Conservation (phyloP, 2,797 vertebrate species). For the Enteromius thamalakanensis region DNA sequence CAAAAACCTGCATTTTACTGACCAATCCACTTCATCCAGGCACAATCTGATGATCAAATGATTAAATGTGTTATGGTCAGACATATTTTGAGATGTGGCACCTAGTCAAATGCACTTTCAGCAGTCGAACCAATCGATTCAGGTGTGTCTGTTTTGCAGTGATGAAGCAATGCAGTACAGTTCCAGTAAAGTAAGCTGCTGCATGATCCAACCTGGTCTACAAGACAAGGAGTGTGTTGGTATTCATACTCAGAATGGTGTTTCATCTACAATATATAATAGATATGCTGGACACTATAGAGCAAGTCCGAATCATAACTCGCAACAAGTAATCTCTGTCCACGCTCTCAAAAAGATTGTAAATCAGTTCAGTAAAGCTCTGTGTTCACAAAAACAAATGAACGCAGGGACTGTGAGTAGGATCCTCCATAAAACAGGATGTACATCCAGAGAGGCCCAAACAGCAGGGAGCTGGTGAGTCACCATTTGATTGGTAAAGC, state of each 20-base stretch:
- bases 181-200: conserved; percentile 3
- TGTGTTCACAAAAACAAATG: not conserved
- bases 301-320: not conserved
- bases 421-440: conserved; percentile 74
- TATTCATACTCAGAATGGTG: not conserved
- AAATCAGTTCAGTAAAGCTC: not conserved
- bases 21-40: not conserved
- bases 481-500: conserved; percentile 60
- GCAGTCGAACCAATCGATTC: not conserved
- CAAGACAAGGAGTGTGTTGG: not conserved
- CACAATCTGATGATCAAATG: not conserved
- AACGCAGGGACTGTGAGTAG: conserved; percentile 17
- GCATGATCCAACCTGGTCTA: not conserved
- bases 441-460: conserved; percentile 73
- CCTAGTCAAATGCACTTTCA: not conserved
- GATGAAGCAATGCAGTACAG: not conserved
- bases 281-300: not conserved
- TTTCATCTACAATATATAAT: conserved; percentile 6
- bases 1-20: not conserved
- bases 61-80: not conserved
- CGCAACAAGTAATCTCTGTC: not conserved
- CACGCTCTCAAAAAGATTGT: not conserved
- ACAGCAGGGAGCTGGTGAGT: conserved; percentile 75
- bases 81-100: not conserved
- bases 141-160: not conserved